Evolutionary conservation across 2,888 invertebrate species (phyloP).

Genomic region (Microplitis deprimator): DNA sequence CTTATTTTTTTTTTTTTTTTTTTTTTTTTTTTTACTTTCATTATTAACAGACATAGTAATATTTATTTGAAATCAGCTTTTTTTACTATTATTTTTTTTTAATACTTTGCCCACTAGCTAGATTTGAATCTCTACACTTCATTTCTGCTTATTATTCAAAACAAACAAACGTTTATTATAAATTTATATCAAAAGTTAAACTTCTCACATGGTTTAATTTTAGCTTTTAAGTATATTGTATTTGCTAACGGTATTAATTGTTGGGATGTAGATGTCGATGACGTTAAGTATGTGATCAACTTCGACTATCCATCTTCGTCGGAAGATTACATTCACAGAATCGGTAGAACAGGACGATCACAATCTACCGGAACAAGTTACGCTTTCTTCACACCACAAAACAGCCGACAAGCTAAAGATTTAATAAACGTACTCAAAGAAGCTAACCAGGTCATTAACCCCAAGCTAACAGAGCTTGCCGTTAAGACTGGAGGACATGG

Average conservation of each 20-base stretch:
- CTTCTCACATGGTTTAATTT: neutral
- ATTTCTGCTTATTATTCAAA: conserved; percentile 47
- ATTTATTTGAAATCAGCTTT: neutral
- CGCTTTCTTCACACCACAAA: conserved; percentile 93
- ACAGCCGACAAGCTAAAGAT: conserved; percentile 90
- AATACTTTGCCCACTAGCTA: neutral
- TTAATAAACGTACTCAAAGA: conserved; percentile 90
- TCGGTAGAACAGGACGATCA: conserved; percentile 92
- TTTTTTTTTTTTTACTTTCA: neutral
- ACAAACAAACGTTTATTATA: conserved; percentile 9
- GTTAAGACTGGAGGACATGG: conserved; percentile 75
- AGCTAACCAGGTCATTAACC: conserved; percentile 88
- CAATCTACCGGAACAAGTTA: conserved; percentile 92
- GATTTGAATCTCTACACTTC: conserved; percentile 26
- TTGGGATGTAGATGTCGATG: conserved; percentile 85
- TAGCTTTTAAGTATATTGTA: neutral
- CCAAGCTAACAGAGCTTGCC: conserved; percentile 87
- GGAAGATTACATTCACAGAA: conserved; percentile 96
- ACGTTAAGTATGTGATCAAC: conserved; percentile 96
- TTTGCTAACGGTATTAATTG: conserved; percentile 58
- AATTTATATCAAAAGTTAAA: neutral
- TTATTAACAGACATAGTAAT: neutral
- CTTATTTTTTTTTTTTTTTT: conserved; percentile 10
- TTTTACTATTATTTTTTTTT: conserved; percentile 19
- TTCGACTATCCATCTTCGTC: conserved; percentile 96